Conservation (phyloP, 2,113 vertebrate genomes). For the Petaurus breviceps region DNA sequence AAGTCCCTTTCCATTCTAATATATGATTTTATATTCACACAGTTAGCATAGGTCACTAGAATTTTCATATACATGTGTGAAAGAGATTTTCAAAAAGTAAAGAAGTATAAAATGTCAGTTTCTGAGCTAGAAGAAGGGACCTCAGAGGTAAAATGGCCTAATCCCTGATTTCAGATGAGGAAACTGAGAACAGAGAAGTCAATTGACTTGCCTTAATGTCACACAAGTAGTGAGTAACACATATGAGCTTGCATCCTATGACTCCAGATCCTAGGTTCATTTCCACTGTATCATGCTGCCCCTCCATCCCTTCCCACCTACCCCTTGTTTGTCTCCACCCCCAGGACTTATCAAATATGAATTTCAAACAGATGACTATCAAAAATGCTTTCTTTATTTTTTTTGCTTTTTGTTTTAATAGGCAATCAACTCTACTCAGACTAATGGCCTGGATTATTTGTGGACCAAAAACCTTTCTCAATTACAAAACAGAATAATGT, state of each 20-base stretch:
- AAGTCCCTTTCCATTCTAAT: neutral
- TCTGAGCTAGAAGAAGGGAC: neutral
- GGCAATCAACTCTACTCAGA: constrained; percentile 83
- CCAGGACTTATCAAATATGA: neutral
- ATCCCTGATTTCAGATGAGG: neutral
- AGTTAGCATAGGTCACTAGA: neutral
- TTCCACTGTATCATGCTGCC: neutral
- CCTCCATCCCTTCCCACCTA: neutral
- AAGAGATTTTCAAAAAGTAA: neutral
- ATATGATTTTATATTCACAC: neutral
- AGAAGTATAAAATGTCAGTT: neutral
- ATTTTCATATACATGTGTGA: neutral
- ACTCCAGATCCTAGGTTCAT: neutral
- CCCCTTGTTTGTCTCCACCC: neutral
- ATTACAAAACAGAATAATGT: constrained; percentile 85
- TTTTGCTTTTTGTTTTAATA: constrained; percentile 69
- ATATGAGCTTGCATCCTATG: neutral
- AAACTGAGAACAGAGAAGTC: neutral
- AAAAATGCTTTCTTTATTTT: neutral
- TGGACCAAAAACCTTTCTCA: constrained; percentile 89
- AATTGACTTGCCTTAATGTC: neutral
- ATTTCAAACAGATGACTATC: neutral
- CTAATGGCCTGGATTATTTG: constrained; percentile 76
- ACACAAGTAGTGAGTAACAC: neutral
- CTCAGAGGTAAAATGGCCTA: neutral